Percentiles rank a stretch among this genome's conserved stretches.
phyloP scores from a whole-genome alignment of 2,888 invertebrate species.

The Cryptocephalus moraei region DNA sequence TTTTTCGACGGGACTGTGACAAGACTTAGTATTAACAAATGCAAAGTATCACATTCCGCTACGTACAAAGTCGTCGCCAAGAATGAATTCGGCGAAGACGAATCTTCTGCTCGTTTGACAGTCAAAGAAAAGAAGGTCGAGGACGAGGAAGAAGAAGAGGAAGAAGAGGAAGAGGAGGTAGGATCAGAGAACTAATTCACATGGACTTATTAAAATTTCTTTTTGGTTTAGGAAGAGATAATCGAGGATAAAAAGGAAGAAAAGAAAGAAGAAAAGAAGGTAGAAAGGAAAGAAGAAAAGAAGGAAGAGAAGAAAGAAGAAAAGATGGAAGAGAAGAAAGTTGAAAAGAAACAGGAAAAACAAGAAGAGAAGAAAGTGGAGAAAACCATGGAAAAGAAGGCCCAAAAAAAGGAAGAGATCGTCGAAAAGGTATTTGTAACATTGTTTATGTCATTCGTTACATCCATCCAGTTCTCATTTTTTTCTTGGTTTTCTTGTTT shows the following conservation, averaged over 20 bases:
- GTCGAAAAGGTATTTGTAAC: constrained; percentile 10
- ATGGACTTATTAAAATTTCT: background rate
- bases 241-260: constrained; percentile 28
- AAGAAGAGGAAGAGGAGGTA: constrained; percentile 33
- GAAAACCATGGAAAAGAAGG: constrained; percentile 28
- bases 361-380: constrained; percentile 24
- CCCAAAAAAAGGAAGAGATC: constrained; percentile 19
- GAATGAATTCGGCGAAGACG: constrained; percentile 87
- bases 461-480: background rate
- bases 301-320: constrained; percentile 22
- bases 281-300: constrained; percentile 30
- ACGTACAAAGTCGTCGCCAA: constrained; percentile 77
- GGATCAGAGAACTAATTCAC: constrained; percentile 17
- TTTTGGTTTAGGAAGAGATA: background rate
- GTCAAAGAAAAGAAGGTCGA: constrained; percentile 48
- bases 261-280: constrained; percentile 27
- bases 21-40: constrained; percentile 65
- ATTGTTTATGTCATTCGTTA: too few species aligned
- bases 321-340: constrained; percentile 29
- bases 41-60: constrained; percentile 64
- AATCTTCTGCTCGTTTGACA: constrained; percentile 75
- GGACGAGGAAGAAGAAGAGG: constrained; percentile 21
- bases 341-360: constrained; percentile 31
- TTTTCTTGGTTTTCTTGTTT: background rate
- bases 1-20: constrained; percentile 78